Percentiles rank a stretch among this genome's conserved stretches.
phyloP scores from a whole-genome alignment of 2,888 invertebrate species.

The Sericinus montela region DNA sequence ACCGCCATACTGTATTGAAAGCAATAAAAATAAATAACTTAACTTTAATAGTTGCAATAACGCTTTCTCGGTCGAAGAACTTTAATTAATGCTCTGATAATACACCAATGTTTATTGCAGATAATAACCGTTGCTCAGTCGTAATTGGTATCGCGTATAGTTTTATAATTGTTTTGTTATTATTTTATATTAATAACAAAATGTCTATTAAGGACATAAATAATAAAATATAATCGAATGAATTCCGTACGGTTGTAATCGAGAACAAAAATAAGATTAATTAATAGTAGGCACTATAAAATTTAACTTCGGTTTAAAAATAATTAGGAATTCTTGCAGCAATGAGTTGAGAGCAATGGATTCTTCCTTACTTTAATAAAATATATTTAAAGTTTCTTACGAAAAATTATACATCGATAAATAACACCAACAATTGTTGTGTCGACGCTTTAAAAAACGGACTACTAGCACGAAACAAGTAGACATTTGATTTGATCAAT shows the following conservation, averaged over 20 bases:
- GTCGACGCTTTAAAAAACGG: not conserved
- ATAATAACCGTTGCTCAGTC: slow-evolving; percentile 10
- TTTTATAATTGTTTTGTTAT: slow-evolving; percentile 17
- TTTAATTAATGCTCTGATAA: slow-evolving; percentile 21
- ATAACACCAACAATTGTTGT: not conserved
- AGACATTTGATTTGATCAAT: slow-evolving; percentile 47
- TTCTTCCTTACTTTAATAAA: too few species aligned
- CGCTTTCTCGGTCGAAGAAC: slow-evolving; percentile 24
- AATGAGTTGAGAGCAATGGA: too few species aligned
- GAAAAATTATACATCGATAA: not conserved
- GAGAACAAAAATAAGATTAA: too few species aligned
- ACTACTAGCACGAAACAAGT: slow-evolving; percentile 18
- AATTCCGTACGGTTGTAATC: too few species aligned
- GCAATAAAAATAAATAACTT: slow-evolving; percentile 29
- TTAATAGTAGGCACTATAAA: too few species aligned
- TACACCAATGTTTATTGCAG: slow-evolving; percentile 21
- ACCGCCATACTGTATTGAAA: slow-evolving; percentile 23
- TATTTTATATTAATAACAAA: not conserved
- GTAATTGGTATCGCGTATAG: slow-evolving; percentile 4
- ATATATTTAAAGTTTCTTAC: too few species aligned
- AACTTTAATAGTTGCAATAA: slow-evolving; percentile 27
- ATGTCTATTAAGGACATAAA: not conserved
- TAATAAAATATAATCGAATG: not conserved
- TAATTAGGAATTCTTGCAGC: too few species aligned
- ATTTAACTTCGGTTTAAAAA: too few species aligned